Percentiles rank a stretch among this genome's conserved stretches.
phyloP scores from a whole-genome alignment of 1,140 invertebrate genomes.

The Lepidostoma basale region DNA sequence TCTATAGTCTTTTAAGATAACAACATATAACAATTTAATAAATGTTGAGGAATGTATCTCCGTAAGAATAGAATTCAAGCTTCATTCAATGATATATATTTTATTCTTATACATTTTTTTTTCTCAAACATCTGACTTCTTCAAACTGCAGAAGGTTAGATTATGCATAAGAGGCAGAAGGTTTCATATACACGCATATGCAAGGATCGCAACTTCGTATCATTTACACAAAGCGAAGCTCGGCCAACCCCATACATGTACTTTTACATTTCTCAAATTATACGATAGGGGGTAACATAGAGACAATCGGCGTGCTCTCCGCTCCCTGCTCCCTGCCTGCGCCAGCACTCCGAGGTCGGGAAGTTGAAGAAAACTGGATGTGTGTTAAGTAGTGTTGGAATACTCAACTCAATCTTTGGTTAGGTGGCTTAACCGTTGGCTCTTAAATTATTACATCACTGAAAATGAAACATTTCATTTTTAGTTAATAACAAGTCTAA shows the following conservation, averaged over 20 bases:
- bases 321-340: too few species aligned
- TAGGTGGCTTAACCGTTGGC: conserved; percentile 11
- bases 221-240: conserved; percentile 39
- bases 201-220: conserved; percentile 21
- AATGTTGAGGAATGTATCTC: conserved; percentile 29
- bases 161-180: conserved; percentile 19
- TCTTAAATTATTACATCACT: conserved; percentile 8
- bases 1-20: conserved; percentile 31
- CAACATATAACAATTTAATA: conserved; percentile 34
- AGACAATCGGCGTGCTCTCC: too few species aligned
- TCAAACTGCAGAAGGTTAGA: conserved; percentile 19
- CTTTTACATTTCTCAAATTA: neutral
- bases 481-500: too few species aligned
- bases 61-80: conserved; percentile 15
- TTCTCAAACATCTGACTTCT: neutral
- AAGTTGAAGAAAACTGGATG: conserved; percentile 21
- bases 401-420: conserved; percentile 15
- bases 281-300: too few species aligned
- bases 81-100: conserved; percentile 29
- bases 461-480: conserved; percentile 3
- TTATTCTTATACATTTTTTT: neutral
- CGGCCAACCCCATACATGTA: neutral
- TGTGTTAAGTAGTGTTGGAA: conserved; percentile 1
- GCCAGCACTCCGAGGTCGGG: conserved; percentile 17
- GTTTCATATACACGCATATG: conserved; percentile 9